phyloP scores from a whole-genome alignment of 2,113 vertebrate species.

The Monopterus albus region DNA sequence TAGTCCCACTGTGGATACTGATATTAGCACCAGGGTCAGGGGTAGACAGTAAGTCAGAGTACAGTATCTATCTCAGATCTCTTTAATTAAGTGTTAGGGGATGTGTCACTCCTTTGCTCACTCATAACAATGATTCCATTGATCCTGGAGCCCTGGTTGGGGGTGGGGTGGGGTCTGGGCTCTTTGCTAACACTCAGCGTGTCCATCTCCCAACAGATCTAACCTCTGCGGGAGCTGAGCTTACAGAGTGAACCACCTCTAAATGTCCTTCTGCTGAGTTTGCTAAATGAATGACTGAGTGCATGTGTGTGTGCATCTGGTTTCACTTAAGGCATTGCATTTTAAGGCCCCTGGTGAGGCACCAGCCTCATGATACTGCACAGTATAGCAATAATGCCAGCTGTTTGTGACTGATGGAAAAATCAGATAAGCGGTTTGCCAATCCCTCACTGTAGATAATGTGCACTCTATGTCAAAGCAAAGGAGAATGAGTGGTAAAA shows the following conservation, averaged over 20 bases:
- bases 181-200: constrained; percentile 69
- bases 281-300: constrained; percentile 49
- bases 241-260: constrained; percentile 63
- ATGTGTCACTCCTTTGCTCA: constrained; percentile 36
- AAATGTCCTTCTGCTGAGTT: constrained; percentile 71
- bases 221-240: constrained; percentile 50
- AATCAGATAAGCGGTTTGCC: constrained; percentile 74
- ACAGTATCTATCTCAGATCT: constrained; percentile 63
- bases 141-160: constrained; percentile 46
- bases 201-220: constrained; percentile 68
- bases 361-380: constrained; percentile 50
- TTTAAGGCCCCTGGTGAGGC: constrained; percentile 57
- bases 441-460: constrained; percentile 73
- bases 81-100: constrained; percentile 66
- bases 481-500: constrained; percentile 60
- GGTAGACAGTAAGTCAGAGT: constrained; percentile 38
- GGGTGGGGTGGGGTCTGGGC: constrained; percentile 46
- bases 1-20: constrained; percentile 25
- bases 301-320: constrained; percentile 46
- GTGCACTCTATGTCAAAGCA: constrained; percentile 50
- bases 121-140: constrained; percentile 67
- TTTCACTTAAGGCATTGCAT: constrained; percentile 39
- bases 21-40: constrained; percentile 52
- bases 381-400: constrained; percentile 64
- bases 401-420: constrained; percentile 49